These are phyloP conservation scores for Cephus runcator DNA, from an alignment of 2,888 invertebrate species.

Conservation along the genomic window DNA sequence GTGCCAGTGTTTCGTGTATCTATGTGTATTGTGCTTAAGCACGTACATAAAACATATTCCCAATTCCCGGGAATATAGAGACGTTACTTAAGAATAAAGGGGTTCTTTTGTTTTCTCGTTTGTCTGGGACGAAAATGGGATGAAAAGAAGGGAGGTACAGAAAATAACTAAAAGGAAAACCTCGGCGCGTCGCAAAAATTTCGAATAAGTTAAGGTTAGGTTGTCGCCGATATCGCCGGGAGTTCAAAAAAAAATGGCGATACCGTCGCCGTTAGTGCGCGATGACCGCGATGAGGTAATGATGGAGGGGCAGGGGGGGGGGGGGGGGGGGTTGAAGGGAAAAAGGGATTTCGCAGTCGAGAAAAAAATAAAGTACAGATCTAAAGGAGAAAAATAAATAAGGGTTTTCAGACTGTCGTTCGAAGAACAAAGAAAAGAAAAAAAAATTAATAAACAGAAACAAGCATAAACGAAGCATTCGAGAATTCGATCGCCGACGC, in stretches of 20 bases:
- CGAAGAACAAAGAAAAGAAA: neutral
- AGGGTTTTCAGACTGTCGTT: conserved; percentile 19
- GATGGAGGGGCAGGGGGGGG: neutral
- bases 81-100: conserved; percentile 31
- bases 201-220: conserved; percentile 60
- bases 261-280: conserved; percentile 15
- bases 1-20: conserved; percentile 25
- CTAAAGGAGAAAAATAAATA: conserved; percentile 9
- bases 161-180: conserved; percentile 7
- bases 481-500: neutral
- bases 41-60: conserved; percentile 61
- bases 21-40: conserved; percentile 54
- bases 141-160: conserved; percentile 4
- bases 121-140: neutral
- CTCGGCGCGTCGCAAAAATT: conserved; percentile 34
- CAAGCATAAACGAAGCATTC: neutral
- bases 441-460: neutral
- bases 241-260: conserved; percentile 21
- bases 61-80: conserved; percentile 48
- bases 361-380: neutral
- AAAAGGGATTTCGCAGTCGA: neutral
- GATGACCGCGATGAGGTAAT: conserved; percentile 9
- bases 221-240: conserved; percentile 21
- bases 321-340: rapidly evolving
- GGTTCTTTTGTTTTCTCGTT: neutral